Evolutionary conservation across 2,113 vertebrate genomes (phyloP), one percentile per base, ranked within the genome.

Genomic region (Orcinus orca): DNA sequence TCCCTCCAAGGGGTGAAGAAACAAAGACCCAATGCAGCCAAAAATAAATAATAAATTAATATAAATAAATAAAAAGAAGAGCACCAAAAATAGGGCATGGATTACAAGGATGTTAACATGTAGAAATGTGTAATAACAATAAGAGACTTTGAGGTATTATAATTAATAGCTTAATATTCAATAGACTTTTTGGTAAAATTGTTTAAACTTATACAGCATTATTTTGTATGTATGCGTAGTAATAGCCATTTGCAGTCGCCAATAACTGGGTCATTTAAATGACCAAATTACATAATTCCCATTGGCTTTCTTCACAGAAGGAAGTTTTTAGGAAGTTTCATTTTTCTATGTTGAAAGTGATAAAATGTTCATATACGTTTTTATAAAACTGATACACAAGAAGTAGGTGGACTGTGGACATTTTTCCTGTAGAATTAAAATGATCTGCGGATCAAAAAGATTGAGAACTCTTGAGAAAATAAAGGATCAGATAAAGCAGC

Each of bases 271-370:
- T 81, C 47, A 29, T 68, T 94, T 81, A 94, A 94, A 68, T 50
- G 33, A 79, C 10, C 44, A 79, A 80, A 36, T 63, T 74, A 67
- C 14, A 18, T 67, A 87, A 71, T 15, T 60, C 17, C 38, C 62
- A 60, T 38, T 36, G 44, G n/a, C 26, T 29, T 31, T 77, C 73
- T 86, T 73, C n/a, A 90, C 18, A 86, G 36, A 58, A 90, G 44
- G 17, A 96, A 80, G 31, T 67, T 86, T 77, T 77, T 77, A n/a
- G 47, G 5, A 77, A n/a, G 10, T 77, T 77, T 77, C n/a, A 25
- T 91, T 91, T 96, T 82, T 73, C 55, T 60, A 13, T 82, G 17
- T 74, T 91, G 88, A 93, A 93, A 74, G 74, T 44, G 67, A 29
- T 33, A 31, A 41, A 74, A 81, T 67, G 31, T 86, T 38, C 44